Percentiles rank a stretch among this genome's conserved stretches.
Conservation (phyloP, 1,140 invertebrate species). For the Pseudomyrmex pallidus region DNA sequence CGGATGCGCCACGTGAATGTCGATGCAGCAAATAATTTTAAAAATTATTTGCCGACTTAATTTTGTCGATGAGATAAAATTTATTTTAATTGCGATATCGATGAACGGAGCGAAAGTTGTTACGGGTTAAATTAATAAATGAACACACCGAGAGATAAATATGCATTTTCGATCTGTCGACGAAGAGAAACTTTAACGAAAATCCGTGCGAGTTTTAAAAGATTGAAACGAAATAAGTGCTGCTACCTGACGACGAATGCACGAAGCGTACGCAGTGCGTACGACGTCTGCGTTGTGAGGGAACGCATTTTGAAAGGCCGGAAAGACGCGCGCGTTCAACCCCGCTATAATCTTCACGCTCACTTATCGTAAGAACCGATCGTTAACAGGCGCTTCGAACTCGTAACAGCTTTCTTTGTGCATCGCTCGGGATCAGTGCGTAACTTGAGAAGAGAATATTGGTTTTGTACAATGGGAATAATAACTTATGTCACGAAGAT, state of each 20-base stretch:
- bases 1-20: neutral
- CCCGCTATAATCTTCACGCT: conserved; percentile 67
- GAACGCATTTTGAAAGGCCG: conserved; percentile 70
- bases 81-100: neutral
- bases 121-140: neutral
- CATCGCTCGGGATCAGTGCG: neutral
- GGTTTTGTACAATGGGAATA: neutral
- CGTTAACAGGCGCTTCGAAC: conserved; percentile 52
- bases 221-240: conserved; percentile 55
- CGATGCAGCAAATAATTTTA: neutral
- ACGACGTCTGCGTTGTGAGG: conserved; percentile 64
- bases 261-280: conserved; percentile 50
- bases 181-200: neutral
- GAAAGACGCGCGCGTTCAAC: conserved; percentile 67
- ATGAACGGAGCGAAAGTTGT: neutral
- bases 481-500: no score
- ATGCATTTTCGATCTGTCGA: neutral
- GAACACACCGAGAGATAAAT: neutral
- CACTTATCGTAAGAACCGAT: conserved; percentile 64
- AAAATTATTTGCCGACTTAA: no score
- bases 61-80: neutral
- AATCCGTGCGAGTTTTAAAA: conserved; percentile 2
- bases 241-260: conserved; percentile 63
- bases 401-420: conserved; percentile 40
- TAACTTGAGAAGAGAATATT: conserved; percentile 12